A percentile compares a stretch with the other conserved stretches of the same genome.
These are phyloP conservation scores for cattle (Bos taurus) DNA, from an alignment of 2,113 vertebrate genomes.

Conservation along the genomic window DNA sequence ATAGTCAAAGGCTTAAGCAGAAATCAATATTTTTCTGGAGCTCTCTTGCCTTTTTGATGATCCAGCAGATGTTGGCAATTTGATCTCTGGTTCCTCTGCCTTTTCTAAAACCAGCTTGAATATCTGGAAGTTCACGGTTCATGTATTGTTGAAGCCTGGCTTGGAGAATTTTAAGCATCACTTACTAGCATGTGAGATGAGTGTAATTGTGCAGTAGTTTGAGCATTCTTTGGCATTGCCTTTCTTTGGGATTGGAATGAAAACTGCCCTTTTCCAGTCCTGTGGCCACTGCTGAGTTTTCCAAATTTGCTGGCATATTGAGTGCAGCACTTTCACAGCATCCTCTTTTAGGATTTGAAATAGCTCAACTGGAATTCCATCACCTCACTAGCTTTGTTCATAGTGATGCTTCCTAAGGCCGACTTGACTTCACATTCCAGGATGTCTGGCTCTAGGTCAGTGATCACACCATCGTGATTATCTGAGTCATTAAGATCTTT, in stretches of 20 bases:
- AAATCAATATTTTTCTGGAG: background rate
- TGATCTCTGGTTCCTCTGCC: background rate
- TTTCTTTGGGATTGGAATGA: background rate
- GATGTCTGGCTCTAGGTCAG: background rate
- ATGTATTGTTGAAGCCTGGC: background rate
- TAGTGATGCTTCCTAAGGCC: background rate
- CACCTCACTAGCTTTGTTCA: accelerated
- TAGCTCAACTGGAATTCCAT: background rate
- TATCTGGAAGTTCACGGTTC: background rate
- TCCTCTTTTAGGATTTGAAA: background rate
- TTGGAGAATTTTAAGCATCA: background rate
- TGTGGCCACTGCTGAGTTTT: background rate
- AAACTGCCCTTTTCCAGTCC: background rate
- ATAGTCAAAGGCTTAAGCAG: background rate
- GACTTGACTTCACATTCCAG: background rate
- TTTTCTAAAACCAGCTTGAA: background rate
- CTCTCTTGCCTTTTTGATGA: background rate
- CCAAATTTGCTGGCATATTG: background rate
- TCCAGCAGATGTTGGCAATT: background rate
- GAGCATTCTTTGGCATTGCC: background rate
- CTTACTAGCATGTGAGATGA: background rate
- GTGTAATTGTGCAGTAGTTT: background rate
- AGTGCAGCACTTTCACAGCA: background rate
- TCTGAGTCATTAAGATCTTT: background rate
- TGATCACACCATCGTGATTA: background rate